A percentile compares a stretch with the other conserved stretches of the same genome.
phyloP scores from a whole-genome alignment of 2,797 vertebrate genomes.

The Pteropus rufus region DNA sequence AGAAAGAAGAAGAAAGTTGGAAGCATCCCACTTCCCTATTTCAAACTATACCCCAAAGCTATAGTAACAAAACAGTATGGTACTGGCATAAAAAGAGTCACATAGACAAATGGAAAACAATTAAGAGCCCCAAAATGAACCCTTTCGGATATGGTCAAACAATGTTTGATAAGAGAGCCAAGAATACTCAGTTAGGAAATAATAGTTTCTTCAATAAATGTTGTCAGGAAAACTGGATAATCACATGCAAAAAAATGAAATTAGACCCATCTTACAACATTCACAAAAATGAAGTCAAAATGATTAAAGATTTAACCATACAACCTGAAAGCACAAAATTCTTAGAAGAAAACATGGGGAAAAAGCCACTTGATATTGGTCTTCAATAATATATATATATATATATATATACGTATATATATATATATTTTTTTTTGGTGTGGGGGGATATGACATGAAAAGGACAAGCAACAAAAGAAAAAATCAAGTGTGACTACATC shows the following conservation, averaged over 20 bases:
- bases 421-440: too few relatives aligned
- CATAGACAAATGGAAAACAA: background rate
- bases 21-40: background rate
- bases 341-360: background rate
- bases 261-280: background rate
- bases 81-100: background rate
- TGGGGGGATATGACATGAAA: background rate
- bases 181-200: background rate
- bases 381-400: background rate
- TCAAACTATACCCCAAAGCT: background rate
- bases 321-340: background rate
- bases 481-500: background rate
- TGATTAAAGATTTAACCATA: background rate
- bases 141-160: background rate
- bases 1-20: background rate
- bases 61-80: background rate
- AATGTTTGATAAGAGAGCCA: background rate
- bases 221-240: background rate
- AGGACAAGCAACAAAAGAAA: background rate
- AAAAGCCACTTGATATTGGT: background rate
- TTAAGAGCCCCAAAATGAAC: background rate
- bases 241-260: background rate
- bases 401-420: too few relatives aligned
- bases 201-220: background rate
- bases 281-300: background rate